These are phyloP conservation scores for Sialia sialis DNA, from an alignment of 2,113 vertebrate species.

Conservation along the genomic window DNA sequence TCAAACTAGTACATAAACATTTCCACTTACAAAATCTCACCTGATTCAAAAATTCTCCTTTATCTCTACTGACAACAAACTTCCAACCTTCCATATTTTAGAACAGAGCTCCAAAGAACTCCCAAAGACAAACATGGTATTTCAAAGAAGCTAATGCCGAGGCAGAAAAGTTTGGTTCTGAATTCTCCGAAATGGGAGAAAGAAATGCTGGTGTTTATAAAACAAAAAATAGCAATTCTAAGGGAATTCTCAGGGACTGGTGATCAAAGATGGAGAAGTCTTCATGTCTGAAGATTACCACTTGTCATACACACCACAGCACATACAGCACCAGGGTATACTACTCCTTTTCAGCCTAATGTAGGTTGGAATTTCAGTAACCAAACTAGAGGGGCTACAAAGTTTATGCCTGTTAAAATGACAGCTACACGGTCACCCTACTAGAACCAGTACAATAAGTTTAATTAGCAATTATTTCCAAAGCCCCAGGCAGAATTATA, in stretches of 20 bases:
- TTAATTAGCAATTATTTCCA: conserved; percentile 43
- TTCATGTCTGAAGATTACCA: background rate
- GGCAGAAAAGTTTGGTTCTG: background rate
- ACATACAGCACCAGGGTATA: background rate
- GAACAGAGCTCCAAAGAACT: background rate
- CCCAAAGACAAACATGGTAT: background rate
- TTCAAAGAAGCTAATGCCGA: background rate
- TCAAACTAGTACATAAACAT: too few relatives aligned
- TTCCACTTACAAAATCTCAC: background rate
- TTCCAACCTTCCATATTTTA: background rate
- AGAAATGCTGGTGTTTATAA: background rate
- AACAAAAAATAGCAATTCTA: background rate
- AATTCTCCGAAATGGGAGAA: background rate
- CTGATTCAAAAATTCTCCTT: background rate
- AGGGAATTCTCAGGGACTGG: background rate
- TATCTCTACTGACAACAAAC: background rate
- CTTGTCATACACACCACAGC: background rate
- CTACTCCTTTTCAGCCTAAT: background rate
- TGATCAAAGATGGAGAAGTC: background rate
- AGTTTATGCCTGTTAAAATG: background rate
- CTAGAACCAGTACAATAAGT: background rate
- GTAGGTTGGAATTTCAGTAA: background rate
- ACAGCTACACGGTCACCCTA: background rate
- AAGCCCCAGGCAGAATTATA: background rate
- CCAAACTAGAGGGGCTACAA: background rate